Base-by-base conservation (phyloP, 2,797 vertebrate species). In the Monodelphis domestica region DNA sequence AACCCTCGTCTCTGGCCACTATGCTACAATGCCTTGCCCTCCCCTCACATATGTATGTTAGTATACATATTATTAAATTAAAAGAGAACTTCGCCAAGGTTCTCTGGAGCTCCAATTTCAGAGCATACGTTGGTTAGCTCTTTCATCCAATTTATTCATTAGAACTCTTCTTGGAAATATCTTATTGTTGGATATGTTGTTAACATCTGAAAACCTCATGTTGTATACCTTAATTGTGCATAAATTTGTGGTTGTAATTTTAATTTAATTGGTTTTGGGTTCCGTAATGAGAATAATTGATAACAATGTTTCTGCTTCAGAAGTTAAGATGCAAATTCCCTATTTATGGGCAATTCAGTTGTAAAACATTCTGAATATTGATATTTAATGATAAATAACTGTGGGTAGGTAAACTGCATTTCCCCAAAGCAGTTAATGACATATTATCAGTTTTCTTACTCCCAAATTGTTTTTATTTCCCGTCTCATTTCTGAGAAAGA, bases 381-480 rank as follows among this genome's bases (percentile, higher is more conserved):
- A 57, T 96, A 84, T 93, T 90, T 96, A 96, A 94, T 98, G 98
- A 98, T 97, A 97, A 98, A 98, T 98, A 90, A 52, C 91, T 91
- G 17, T 93, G 97, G 97, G 95, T 93, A 97, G 98, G 97, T 95
- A 96, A 96, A 98, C 97, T 97, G 70, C 84, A 95, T 96, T 93
- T 98, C 93, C 87, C 92, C 90, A 45, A 0, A 89, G 87, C 51
- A 70, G 88, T 59, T 96, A 92, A 93, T 96, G 96, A 94, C 97
- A 95, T 97, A 96, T 97, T 97, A 94, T 95, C 91, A 52, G 4
- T 91, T 97, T 97, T 97, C 97, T 98, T 56, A 26, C 5, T 87
- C 90, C 50, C 56, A 5, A 78, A 12, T 50, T 97, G 95, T 94
- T 84, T 95, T 94, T 90, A 88, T 92, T 96, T 97, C 97, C 90